A percentile compares a stretch with the other conserved stretches of the same genome.
phyloP scores from a whole-genome alignment of 2,797 vertebrate genomes.

The Gorsachius magnificus region DNA sequence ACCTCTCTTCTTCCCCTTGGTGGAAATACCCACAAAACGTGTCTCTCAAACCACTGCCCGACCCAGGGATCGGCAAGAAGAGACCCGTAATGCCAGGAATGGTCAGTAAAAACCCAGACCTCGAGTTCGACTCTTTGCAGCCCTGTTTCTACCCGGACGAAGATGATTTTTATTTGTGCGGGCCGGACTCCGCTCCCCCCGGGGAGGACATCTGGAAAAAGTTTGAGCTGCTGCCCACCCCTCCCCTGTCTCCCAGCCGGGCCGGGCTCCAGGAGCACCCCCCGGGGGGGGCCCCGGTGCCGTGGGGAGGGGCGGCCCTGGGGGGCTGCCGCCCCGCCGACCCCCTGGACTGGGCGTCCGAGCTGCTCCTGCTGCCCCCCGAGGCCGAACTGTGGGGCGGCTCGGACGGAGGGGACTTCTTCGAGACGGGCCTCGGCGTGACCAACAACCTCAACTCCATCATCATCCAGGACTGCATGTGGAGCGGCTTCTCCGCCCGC shows the following conservation, averaged over 20 bases:
- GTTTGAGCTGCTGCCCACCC: constrained; percentile 96
- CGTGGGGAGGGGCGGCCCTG: constrained; percentile 63
- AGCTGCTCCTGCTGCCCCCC: constrained; percentile 88
- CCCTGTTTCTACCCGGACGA: constrained; percentile 98
- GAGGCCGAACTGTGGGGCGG: constrained; percentile 87
- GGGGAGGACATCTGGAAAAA: constrained; percentile 99
- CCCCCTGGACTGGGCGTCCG: constrained; percentile 90
- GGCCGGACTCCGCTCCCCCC: constrained; percentile 93
- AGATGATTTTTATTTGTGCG: constrained; percentile 97
- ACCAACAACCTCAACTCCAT: constrained; percentile 88
- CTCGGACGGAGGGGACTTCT: constrained; percentile 81
- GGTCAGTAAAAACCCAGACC: constrained; percentile 92
- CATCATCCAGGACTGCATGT: constrained; percentile 98
- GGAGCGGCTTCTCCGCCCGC: constrained; percentile 95
- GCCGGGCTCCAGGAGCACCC: constrained; percentile 87
- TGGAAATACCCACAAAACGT: constrained; percentile 24
- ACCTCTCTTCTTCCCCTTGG: background rate
- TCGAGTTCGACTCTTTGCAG: constrained; percentile 97
- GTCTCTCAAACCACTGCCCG: background rate
- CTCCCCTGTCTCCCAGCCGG: constrained; percentile 91
- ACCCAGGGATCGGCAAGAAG: background rate
- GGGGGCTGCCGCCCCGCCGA: constrained; percentile 81
- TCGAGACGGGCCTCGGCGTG: constrained; percentile 81
- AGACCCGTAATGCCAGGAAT: constrained; percentile 88
- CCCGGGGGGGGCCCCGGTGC: constrained; percentile 66